Base-by-base conservation (phyloP, 2,888 invertebrate species). In the Coleophora flavipennella region DNA sequence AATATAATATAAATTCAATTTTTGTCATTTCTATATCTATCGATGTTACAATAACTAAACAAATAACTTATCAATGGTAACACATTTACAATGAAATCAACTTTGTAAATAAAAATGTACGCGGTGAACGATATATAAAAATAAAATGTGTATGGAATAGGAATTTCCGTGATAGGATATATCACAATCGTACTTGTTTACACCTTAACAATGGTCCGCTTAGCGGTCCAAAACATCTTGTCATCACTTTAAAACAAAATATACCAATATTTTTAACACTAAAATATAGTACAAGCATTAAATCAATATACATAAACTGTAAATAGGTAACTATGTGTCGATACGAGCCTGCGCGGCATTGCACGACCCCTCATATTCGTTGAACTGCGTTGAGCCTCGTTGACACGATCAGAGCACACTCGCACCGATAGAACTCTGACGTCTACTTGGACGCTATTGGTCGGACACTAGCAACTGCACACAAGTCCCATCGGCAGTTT, bases 51-150 rank as follows among this genome's bases (percentile, higher is more conserved):
- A 64, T 61, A 67, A 72, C 7, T 11, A 72, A 67, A 57, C 67
- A 62, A 69, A 74, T 78, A 79, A 79, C 80, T 77, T 77, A 80
- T 66, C 69, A 78, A 81, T 80, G 83, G 81, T 81, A 81, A 83
- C 80, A 83, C 80, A 79, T 79, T 77, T 76, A 81, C 79, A 79
- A 77, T 76, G 79, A 79, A 67, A 62, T 63, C 59, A 68, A 69
- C 61, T 55, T 62, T 68, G 66, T 66, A 67, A 67, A 67, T 56
- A 64, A 70, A 60, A 53, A 62, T 51, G 59, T 67, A 67, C 60
- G 67, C 62, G 67, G 67, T 66, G 72, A 74, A 74, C 29, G 67
- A 71, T 71, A 71, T 70, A 76, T 67, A 75, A 77, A 77, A 76
- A 77, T 71, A 78, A 77, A 60, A 73, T 67, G 71, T 75, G 70